Conservation (phyloP, 2,888 invertebrate species). For the Antheraea assamensis region DNA sequence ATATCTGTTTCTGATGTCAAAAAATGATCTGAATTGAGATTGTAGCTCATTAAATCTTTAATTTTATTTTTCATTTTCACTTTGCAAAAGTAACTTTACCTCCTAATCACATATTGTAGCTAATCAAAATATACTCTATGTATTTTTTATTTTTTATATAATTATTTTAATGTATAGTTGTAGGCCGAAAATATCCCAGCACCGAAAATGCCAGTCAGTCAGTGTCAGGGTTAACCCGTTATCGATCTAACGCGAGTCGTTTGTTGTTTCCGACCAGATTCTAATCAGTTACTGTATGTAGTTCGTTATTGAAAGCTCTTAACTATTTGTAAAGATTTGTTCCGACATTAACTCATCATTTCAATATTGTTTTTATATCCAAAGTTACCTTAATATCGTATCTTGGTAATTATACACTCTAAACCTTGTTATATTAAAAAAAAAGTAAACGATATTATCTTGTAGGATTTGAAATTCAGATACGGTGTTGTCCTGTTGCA, state of each 20-base stretch:
- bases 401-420: not conserved
- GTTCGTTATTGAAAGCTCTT: not conserved
- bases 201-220: not conserved
- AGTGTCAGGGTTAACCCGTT: not conserved
- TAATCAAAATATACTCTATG: not conserved
- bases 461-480: too few relatives aligned
- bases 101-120: not conserved
- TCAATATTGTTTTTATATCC: not conserved
- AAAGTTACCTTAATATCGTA: not conserved
- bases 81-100: not conserved
- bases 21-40: not conserved
- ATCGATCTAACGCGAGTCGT: conserved; percentile 20
- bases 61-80: not conserved
- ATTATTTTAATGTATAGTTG: not conserved
- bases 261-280: conserved; percentile 17
- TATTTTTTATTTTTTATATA: not conserved
- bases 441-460: too few relatives aligned
- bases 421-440: not conserved
- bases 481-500: too few relatives aligned
- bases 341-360: not conserved
- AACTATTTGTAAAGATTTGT: conserved; percentile 1
- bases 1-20: not conserved
- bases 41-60: not conserved
- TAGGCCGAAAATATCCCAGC: not conserved
- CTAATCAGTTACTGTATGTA: conserved; percentile 5